Base-by-base conservation (phyloP, 2,113 vertebrate species). In the Oryzias woworae region DNA sequence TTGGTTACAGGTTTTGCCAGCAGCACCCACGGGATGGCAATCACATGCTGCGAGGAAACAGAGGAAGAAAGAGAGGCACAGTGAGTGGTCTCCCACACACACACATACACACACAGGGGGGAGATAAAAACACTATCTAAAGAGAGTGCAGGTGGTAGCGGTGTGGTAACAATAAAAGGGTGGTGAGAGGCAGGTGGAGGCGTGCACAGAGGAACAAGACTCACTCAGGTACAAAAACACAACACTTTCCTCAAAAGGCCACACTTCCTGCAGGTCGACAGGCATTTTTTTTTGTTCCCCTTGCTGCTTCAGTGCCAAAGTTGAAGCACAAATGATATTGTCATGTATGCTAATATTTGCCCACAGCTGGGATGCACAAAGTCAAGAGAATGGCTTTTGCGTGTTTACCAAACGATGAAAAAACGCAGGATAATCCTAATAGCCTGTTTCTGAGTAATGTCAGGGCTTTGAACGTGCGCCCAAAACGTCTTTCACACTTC, bases 1-100 rank as follows among this genome's bases (percentile, higher is more conserved):
- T 86, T 99, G 97, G 93, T 99, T 99, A 92, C 97, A 99, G 92
- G 97, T 99, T 92, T 99, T 98, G 89, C 97, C 97, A 31, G 97
- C 96, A 0, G 97, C 96, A 1, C 97, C 97, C 92, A 99, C 97
- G 4, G 97, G 97, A 90, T 99, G 97, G 89, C 97, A 99, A 89
- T 99, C 97, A 1, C 97, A 99, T 85, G 97, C 97, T 98, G 96
- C 75, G 81, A 90, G 92, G 85, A 90, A 54, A 89, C 81, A 74
- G 77, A 85, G 83, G 79, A 75, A 80, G 81, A 94, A 84, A 94
- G 89, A 88, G 66, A 80, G 78, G 70, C 18, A 70, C 68, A 59
- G 84, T 88, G 82, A 87, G 84, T 82, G 82, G 75, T 87, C 56
- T 58, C 77, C 73, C 72, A 63, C 71, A 65, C 64, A 77, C 57